These are phyloP conservation scores for Abscondita cerata DNA, from an alignment of 2,888 invertebrate genomes.

Conservation along the genomic window DNA sequence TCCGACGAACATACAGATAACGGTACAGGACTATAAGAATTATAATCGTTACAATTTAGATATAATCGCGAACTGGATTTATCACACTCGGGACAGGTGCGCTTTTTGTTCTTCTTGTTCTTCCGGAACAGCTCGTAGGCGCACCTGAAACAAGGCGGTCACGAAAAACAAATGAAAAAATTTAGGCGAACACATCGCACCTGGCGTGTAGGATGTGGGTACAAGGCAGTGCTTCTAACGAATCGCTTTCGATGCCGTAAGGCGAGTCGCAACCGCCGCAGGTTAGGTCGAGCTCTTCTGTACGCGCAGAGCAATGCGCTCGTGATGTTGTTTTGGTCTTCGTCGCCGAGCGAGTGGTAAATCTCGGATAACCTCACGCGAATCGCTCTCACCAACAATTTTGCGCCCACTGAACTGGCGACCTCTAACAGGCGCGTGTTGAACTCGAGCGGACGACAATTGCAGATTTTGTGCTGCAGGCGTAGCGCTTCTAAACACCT, in stretches of 20 bases:
- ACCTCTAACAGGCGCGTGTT: conserved; percentile 84
- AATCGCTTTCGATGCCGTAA: conserved; percentile 75
- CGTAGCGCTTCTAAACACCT: conserved; percentile 79
- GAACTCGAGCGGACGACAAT: conserved; percentile 85
- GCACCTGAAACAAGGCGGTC: conserved; percentile 64
- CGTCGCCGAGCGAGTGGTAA: conserved; percentile 82
- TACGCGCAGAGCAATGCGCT: conserved; percentile 70
- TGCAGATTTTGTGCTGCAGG: conserved; percentile 83
- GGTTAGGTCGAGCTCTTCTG: conserved; percentile 75
- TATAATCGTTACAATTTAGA: conserved; percentile 58
- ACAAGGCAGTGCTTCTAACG: conserved; percentile 83
- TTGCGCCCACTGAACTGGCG: conserved; percentile 85
- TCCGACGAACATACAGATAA: conserved; percentile 57
- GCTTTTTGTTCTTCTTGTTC: conserved; percentile 68
- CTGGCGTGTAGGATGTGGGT: conserved; percentile 87
- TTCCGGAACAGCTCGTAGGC: conserved; percentile 71
- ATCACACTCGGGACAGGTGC: conserved; percentile 75
- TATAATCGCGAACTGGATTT: conserved; percentile 72
- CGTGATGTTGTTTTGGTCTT: conserved; percentile 78
- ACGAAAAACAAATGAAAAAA: not conserved
- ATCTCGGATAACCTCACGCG: conserved; percentile 80
- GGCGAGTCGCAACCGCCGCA: conserved; percentile 85
- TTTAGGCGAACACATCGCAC: conserved; percentile 55
- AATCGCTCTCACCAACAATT: conserved; percentile 82
- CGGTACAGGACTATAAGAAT: conserved; percentile 60